Evolutionary conservation across 2,113 vertebrate genomes (phyloP), one percentile per base, ranked within the genome.

Genomic region (Marmota monax): DNA sequence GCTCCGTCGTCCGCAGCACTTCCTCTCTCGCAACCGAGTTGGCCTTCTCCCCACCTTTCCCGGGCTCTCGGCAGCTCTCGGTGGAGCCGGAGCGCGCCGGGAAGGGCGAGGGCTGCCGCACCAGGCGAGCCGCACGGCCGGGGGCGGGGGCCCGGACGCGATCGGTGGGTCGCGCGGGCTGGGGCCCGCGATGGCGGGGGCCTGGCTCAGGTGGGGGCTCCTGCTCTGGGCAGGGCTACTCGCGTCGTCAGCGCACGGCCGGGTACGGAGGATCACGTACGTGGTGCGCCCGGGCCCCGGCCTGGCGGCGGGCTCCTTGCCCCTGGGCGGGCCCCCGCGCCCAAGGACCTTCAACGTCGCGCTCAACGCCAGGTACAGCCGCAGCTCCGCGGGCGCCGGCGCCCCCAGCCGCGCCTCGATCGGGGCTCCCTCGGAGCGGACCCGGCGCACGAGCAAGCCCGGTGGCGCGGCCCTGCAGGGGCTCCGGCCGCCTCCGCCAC

Each of bases 231-330:
- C 92, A 12, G 99, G 87, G 91, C 96, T 96, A 25, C 98, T 97
- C 85, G 98, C 92, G 70, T 98, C 58, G n/a, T 96, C 98, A 51
- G 99, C 98, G 56, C 99, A 98, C 84, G 97, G 98, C 98, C 98
- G 98, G 96, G 98, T 99, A 92, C 98, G 99, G 94, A 99, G 98
- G 98, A 98, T 99, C 98, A 98, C 98, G 39, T 99, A 99, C 97
- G 99, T 99, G 83, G 97, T 99, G 92, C 99, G 99, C 97, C 99
- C 99, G 42, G 98, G 98, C 77, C 98, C 72, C 83, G 97, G 96
- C 94, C 97, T 97, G 97, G 97, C 97, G n/a, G 91, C 96, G 20
- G 96, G 83, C 69, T 73, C 96, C 70, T 37, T 86, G 48, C 63
- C 95, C 39, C 89, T 96, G 70, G 86, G 90, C 65, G 96, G 96